Base-by-base conservation (phyloP, 2,888 invertebrate species). In the Heteromyza rotundicornis region DNA sequence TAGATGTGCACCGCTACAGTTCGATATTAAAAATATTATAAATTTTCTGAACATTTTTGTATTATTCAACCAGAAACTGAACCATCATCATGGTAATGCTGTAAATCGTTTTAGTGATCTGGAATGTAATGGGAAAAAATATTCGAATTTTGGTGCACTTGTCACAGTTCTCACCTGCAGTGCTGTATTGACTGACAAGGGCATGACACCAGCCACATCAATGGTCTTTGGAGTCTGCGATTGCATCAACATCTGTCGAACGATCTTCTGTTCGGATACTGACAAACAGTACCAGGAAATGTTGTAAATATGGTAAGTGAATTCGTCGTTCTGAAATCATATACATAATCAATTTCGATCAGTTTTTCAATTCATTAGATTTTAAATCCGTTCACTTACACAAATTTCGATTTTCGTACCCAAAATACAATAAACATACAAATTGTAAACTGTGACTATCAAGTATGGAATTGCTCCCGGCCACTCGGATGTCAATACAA, bases 371-470 rank as follows among this genome's bases (percentile, higher is more conserved):
- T 32, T 54, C 14, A n/a, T 14, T 5, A 32, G 32, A 32, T 12
- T 32, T 5, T 5, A 32, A 8, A 22, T 16, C 14, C 1, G 36
- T 3, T 44, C 20, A 65, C 68, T 62, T 59, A 74, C 74, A 17
- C 71, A 69, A 5, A 58, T 66, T 36, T 76, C 70, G 1, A 70
- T 65, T 17, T 70, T 23, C 0, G 75, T 74, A 0, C 77, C 77
- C 12, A 77, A 56, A 24, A 72, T 69, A 47, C 75, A 73, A 32
- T 75, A 77, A 0, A 73, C 49, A 63, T 74, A 77, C 52, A 77
- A 54, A 23, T 65, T 64, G 1, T 62, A 57, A 23, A 72, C 54
- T 0, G 63, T 22, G 1, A 68, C n/a, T 2, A 64, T 5, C 14
- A 73, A 56, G 56, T 71, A 77, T 0, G 64, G 27, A 60, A 70